A percentile compares a stretch with the other conserved stretches of the same genome.
phyloP scores from a whole-genome alignment of 1,140 invertebrate genomes.

The Pachyrhynchus sulphureomaculatus region DNA sequence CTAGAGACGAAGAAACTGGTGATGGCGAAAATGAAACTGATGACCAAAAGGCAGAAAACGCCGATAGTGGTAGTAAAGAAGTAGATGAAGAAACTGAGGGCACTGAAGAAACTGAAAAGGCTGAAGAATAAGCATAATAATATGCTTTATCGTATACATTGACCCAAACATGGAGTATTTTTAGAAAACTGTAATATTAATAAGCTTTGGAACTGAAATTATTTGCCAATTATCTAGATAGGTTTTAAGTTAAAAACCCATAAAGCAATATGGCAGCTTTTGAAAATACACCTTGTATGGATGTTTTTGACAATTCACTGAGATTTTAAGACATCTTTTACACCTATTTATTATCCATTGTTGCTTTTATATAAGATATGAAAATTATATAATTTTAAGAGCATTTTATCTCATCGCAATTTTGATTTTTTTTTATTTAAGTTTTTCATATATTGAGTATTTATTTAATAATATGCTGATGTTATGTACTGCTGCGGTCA shows the following conservation, averaged over 20 bases:
- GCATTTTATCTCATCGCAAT: not conserved
- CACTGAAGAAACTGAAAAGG: constrained; percentile 25
- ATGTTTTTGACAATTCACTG: not conserved
- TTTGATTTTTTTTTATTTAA: not conserved
- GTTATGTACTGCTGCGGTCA: not conserved
- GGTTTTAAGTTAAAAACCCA: not conserved
- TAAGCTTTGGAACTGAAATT: constrained; percentile 1
- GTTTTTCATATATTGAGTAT: constrained; percentile 2
- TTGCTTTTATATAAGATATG: not conserved
- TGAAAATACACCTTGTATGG: not conserved
- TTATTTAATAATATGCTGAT: not conserved
- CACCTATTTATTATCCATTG: constrained; percentile 19
- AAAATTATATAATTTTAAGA: not conserved
- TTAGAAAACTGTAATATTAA: not conserved
- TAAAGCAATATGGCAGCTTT: not conserved
- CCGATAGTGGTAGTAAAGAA: constrained; percentile 25
- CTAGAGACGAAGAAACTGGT: constrained; percentile 24
- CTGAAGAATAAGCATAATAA: constrained; percentile 24
- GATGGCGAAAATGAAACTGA: constrained; percentile 25
- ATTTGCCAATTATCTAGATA: not conserved
- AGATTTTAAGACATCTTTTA: constrained; percentile 9
- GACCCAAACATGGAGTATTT: not conserved
- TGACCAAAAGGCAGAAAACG: constrained; percentile 19
- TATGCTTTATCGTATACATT: not conserved
- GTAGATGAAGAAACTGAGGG: constrained; percentile 20